Evolutionary conservation across 2,888 invertebrate genomes (phyloP), one percentile per base, ranked within the genome.

Genomic region (Calliopum simillimum): DNA sequence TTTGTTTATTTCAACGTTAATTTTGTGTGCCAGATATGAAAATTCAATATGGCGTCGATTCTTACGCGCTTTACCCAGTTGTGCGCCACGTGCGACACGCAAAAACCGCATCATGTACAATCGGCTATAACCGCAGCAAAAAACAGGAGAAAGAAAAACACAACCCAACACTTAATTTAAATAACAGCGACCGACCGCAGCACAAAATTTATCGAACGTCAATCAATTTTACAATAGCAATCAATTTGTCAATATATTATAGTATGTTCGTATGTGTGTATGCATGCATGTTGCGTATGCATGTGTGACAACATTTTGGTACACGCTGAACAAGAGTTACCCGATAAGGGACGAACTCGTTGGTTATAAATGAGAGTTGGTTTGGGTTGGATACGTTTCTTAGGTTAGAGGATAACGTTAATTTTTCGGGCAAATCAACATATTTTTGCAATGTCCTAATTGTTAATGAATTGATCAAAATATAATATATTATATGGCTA

Each of bases 171-270:
- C 66, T 58, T 56, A 51, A 66, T 66, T 66, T 66, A 66, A 66
- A 66, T 56, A 44, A 19, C 49, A 41, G n/a, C 49, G 46, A 16
- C 41, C 47, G 19, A 67, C 67, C 58, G 59, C 67, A 59, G 59
- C 33, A 33, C 66, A 21, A 66, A 66, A 66, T 66, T 66, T 66
- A 66, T 66, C 47, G 67, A 67, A 58, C 49, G 67, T 49, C 67
- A 58, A 67, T 59, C 58, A 59, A 67, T 67, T 67, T 49, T 67
- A 49, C 58, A 49, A 67, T 49, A 58, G 67, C 59, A 53, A 67
- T 67, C 51, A 59, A 59, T 67, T 67, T 49, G 49, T 16, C 25
- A 44, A 21, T 58, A 41, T 55, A 59, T 58, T 41, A 43, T 51
- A 11, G 33, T 14, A 19, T 16, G 53, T n/a, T n/a, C 43, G 53